A percentile compares a stretch with the other conserved stretches of the same genome.
Evolutionary conservation across 2,888 invertebrate genomes (phyloP).

Genomic region (Lasioglossum morio): DNA sequence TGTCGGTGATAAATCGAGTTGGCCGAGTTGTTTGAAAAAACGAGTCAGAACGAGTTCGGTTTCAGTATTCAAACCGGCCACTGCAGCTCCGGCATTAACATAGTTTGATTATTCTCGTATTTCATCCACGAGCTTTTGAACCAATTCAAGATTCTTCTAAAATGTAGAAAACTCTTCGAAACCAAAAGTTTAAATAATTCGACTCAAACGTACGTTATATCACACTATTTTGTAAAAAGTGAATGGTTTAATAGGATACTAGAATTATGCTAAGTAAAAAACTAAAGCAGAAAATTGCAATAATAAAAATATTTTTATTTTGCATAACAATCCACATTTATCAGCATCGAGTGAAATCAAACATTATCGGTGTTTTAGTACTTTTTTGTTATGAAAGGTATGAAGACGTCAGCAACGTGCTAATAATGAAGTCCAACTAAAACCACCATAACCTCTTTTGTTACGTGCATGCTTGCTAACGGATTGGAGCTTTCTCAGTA

Average conservation of each 20-base stretch:
- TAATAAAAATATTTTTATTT: neutral
- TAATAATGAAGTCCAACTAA: neutral
- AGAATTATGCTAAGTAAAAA: neutral
- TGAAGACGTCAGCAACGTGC: neutral
- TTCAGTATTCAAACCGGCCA: neutral
- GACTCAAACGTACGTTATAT: neutral
- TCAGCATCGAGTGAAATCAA: neutral
- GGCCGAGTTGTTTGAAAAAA: neutral
- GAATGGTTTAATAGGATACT: neutral
- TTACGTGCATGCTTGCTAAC: neutral
- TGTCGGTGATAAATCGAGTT: slow-evolving; percentile 2
- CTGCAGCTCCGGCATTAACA: neutral
- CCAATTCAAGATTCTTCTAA: neutral
- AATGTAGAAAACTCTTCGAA: neutral
- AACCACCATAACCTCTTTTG: neutral
- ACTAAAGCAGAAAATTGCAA: too few relatives aligned
- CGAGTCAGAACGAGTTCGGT: neutral
- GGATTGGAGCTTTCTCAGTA: neutral
- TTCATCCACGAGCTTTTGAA: neutral
- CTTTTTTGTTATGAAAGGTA: neutral
- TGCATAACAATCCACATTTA: neutral
- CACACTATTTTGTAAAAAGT: neutral
- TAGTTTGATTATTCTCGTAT: neutral
- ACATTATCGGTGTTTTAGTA: neutral
- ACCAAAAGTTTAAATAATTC: neutral